Conservation (phyloP, 2,888 invertebrate genomes). For the Helicoverpa assulta region DNA sequence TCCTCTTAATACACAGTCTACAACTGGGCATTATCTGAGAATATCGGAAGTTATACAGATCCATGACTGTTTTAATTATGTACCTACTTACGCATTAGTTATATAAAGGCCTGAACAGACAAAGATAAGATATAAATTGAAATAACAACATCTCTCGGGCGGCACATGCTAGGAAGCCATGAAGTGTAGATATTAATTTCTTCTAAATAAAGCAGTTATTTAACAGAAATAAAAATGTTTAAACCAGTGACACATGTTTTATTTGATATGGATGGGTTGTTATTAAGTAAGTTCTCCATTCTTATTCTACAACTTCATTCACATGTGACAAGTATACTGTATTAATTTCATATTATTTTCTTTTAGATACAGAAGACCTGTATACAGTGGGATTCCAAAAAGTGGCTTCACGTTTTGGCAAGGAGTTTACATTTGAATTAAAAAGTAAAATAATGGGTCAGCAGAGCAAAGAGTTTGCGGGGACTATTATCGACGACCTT, state of each 20-base stretch:
- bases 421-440: constrained; percentile 94
- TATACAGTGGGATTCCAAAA: constrained; percentile 94
- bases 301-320: neutral
- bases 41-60: constrained; percentile 17
- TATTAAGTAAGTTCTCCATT: constrained; percentile 78
- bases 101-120: constrained; percentile 23
- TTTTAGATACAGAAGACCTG: constrained; percentile 94
- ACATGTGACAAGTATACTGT: neutral
- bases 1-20: neutral
- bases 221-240: constrained; percentile 67
- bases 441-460: constrained; percentile 94
- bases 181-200: constrained; percentile 7
- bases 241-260: constrained; percentile 80
- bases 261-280: constrained; percentile 87
- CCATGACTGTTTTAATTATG: constrained; percentile 22
- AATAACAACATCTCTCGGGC: constrained; percentile 44
- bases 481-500: constrained; percentile 90
- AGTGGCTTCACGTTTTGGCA: constrained; percentile 92
- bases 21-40: neutral
- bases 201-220: neutral
- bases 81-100: constrained; percentile 24
- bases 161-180: constrained; percentile 11
- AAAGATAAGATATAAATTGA: constrained; percentile 49
- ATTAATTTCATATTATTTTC: neutral
- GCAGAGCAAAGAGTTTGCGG: constrained; percentile 91